phyloP scores from a whole-genome alignment of 2,113 vertebrate species.

The Lophotis ruficrista region DNA sequence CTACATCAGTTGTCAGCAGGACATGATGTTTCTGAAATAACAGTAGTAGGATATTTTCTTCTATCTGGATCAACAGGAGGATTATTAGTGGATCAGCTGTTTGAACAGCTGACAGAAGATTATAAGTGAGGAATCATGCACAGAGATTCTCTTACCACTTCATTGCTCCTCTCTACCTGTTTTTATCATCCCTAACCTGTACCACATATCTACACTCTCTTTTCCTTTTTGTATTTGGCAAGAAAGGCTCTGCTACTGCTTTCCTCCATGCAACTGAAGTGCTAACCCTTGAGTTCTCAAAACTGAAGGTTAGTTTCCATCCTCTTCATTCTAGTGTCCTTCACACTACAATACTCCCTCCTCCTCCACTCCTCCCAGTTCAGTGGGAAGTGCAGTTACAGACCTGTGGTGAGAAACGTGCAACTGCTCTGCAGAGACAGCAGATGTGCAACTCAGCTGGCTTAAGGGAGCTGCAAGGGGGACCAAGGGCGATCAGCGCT shows the following conservation, averaged over 20 bases:
- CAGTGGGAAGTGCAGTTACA: not conserved
- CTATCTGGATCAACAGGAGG: not conserved
- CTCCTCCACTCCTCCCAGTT: not conserved
- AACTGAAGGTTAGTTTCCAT: not conserved
- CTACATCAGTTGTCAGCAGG: not conserved
- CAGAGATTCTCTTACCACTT: not conserved
- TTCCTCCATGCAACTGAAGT: not conserved
- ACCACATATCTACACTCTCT: not conserved
- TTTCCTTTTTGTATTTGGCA: not conserved
- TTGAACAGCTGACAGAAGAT: not conserved
- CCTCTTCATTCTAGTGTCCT: not conserved
- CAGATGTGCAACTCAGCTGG: not conserved
- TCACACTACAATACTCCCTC: not conserved
- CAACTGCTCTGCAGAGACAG: not conserved
- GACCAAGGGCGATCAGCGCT: not conserved
- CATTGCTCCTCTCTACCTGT: not conserved
- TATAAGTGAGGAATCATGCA: not conserved
- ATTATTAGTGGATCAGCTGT: not conserved
- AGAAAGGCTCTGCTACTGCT: not conserved
- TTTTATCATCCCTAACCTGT: not conserved
- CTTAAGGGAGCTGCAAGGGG: not conserved
- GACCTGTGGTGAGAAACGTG: rapidly evolving
- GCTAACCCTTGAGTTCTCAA: not conserved
- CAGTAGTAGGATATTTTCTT: not conserved
- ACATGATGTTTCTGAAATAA: not conserved